A percentile compares a stretch with the other conserved stretches of the same genome.
These are phyloP conservation scores for Felis catus DNA, from an alignment of 2,113 vertebrate species.

Conservation along the genomic window F.catus_Fca126_mat1.0 CM031414.1:1786001-1786500, in stretches of 20 bases:
- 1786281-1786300: not conserved
- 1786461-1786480: not conserved
- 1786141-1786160: no score
- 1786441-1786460: not conserved
- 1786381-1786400: no score
- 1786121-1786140: not conserved
- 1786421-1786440: not conserved
- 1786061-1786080: not conserved
- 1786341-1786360: not conserved
- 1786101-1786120: not conserved
- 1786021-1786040: no score
- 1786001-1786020: not conserved
- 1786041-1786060: not conserved
- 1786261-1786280: not conserved
- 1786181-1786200: not conserved
- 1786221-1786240: not conserved
- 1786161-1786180: not conserved
- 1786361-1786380: not conserved
- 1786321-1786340: not conserved
- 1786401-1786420: not conserved
- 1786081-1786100: not conserved
- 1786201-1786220: not conserved
- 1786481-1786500: fast-evolving
- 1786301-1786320: not conserved
- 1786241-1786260: not conserved